These are phyloP conservation scores for Eunapius fragilis DNA, from an alignment of 37 sponge, comb jelly and placozoan genomes.

Conservation along the genomic window DNA sequence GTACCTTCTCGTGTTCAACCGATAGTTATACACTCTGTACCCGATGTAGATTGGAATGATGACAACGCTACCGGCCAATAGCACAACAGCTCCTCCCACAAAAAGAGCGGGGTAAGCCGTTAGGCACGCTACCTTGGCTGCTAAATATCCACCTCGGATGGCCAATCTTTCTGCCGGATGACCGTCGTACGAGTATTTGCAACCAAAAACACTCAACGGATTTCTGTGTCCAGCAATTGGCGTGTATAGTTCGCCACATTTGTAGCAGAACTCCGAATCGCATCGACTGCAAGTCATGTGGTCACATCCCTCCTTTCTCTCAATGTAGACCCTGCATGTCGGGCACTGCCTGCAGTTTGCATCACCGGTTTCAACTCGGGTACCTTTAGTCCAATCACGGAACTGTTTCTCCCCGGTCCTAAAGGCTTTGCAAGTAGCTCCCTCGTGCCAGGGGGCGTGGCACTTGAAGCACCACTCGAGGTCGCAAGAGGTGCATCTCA, in stretches of 20 bases:
- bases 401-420: conserved; percentile 60
- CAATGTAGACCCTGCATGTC: conserved; percentile 70
- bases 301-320: conserved; percentile 75
- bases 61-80: conserved; percentile 54
- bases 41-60: conserved; percentile 64
- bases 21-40: conserved; percentile 46
- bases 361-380: background rate
- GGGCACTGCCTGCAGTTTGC: conserved; percentile 86
- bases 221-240: conserved; percentile 59
- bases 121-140: conserved; percentile 38
- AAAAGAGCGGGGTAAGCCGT: conserved; percentile 61
- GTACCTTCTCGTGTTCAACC: conserved; percentile 11
- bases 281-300: conserved; percentile 86
- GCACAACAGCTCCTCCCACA: conserved; percentile 40
- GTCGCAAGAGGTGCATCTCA: conserved; percentile 61
- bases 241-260: conserved; percentile 62
- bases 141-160: conserved; percentile 50
- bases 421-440: conserved; percentile 49
- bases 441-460: conserved; percentile 87
- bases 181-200: conserved; percentile 54
- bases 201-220: conserved; percentile 50
- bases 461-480: conserved; percentile 84
- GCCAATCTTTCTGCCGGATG: conserved; percentile 34
- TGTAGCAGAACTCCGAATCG: conserved; percentile 76
- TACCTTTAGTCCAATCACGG: conserved; percentile 52